These are phyloP conservation scores for Clamator glandarius DNA, from an alignment of 2,797 vertebrate species.

Conservation along the genomic window DNA sequence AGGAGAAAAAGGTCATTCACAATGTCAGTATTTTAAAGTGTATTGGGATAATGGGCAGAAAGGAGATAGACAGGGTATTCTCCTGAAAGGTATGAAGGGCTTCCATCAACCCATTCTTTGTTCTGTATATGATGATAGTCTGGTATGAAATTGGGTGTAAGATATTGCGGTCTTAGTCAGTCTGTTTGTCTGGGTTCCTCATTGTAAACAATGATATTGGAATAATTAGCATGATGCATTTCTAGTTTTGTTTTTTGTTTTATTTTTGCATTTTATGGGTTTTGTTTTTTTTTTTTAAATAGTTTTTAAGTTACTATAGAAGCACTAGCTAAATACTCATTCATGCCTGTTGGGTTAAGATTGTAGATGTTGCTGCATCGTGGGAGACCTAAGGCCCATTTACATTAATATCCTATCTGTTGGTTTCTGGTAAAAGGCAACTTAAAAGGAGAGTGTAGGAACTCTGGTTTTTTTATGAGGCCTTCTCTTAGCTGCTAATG, in stretches of 20 bases:
- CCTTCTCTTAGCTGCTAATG: not conserved
- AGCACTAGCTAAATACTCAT: not conserved
- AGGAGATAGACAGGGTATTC: constrained; percentile 72
- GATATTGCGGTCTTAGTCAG: not conserved
- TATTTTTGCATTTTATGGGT: rapidly evolving
- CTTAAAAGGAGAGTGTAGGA: not conserved
- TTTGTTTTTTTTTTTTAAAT: not conserved
- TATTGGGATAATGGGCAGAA: constrained; percentile 71
- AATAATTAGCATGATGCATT: not conserved
- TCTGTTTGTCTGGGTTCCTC: constrained; percentile 16
- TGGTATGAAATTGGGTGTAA: constrained; percentile 37
- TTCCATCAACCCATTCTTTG: constrained; percentile 58
- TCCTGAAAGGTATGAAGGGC: constrained; percentile 67
- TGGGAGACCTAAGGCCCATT: not conserved
- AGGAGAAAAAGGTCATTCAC: constrained; percentile 71
- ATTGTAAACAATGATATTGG: not conserved
- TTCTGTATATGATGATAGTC: constrained; percentile 52
- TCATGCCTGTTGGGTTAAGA: not conserved
- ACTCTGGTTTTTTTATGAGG: not conserved
- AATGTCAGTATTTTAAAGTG: constrained; percentile 70
- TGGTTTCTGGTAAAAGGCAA: not conserved
- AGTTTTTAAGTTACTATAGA: not conserved
- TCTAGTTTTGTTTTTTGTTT: not conserved
- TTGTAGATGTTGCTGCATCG: not conserved
- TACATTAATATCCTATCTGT: not conserved